Base-by-base conservation (phyloP, 2,888 invertebrate species). In the Cantharis flavilabris region DNA sequence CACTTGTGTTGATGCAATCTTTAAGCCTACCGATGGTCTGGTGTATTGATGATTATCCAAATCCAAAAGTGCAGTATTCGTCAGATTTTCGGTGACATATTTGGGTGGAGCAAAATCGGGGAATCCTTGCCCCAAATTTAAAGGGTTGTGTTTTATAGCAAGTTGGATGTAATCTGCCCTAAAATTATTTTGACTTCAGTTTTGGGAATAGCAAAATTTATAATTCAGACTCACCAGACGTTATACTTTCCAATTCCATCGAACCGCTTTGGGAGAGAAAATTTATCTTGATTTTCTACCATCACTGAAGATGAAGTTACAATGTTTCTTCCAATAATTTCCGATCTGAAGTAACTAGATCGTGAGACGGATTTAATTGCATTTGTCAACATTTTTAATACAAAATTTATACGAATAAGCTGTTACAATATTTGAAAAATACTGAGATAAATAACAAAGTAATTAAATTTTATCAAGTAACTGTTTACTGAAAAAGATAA, bases 101-200 rank as follows among this genome's bases (percentile, higher is more conserved):
- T 26, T 67, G 0, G 98, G 98, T 3, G 96, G 93, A 81, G 94
- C 92, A 89, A 95, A 98, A 89, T 98, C 98, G 0, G 98, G 97
- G 88, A 98, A 98, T 0, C 98, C 98, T 90, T 97, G 98, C 0
- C 98, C 98, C 20, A 99, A 91, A 89, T 98, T 98, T 62, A 98
- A 89, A 0, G 98, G 97, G 83, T 97, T 96, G 86, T 96, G 91
- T 80, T 23, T 23, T 23, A 23, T 23, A 23, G 23, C 23, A 5
- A 23, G 5, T 5, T 23, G 23, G 9, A 95, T 95, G 86, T 97
- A 98, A 87, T 98, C 98, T 20, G 20, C 18, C 65, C 65, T 67
- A n/a, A 49, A 49, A n/a, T 49, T 0, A 49, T 7, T 49, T n/a
- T n/a, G 2, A n/a, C 7, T n/a, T 49, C 1, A 13, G 7, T 7